These are phyloP conservation scores for Ceratosolen fusciceps DNA, from an alignment of 1,140 invertebrate genomes.

Conservation along the genomic window DNA sequence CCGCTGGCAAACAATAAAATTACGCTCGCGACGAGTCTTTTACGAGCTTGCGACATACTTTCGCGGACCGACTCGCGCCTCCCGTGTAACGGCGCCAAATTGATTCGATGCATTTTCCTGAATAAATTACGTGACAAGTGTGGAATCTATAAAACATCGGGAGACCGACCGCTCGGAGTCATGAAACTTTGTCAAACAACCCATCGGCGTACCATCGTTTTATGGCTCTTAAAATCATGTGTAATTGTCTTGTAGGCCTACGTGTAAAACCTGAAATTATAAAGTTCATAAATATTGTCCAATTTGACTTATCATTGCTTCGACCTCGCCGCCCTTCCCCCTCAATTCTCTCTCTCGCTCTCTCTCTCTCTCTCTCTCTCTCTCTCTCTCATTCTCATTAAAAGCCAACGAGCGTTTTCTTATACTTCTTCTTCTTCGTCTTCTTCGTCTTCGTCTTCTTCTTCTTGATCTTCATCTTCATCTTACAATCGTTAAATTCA, in stretches of 20 bases:
- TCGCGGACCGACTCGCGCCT: not conserved
- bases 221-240: conserved; percentile 16
- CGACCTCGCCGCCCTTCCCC: no score
- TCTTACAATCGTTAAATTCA: no score
- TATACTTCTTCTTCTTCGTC: no score
- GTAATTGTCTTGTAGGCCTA: not conserved
- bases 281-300: not conserved
- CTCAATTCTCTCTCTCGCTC: not conserved
- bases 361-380: not conserved
- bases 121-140: conserved; percentile 4
- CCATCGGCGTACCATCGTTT: conserved; percentile 21
- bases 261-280: not conserved
- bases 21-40: not conserved
- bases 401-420: not conserved
- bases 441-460: no score
- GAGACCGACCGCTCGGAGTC: not conserved
- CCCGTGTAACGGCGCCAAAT: not conserved
- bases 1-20: not conserved
- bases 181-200: not conserved
- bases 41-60: not conserved
- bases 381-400: not conserved
- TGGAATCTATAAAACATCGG: not conserved
- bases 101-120: not conserved
- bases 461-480: no score
- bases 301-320: not conserved